These are phyloP conservation scores for Steinernema scapterisci DNA, from an alignment of 2,888 invertebrate genomes.

Conservation along the genomic window DNA sequence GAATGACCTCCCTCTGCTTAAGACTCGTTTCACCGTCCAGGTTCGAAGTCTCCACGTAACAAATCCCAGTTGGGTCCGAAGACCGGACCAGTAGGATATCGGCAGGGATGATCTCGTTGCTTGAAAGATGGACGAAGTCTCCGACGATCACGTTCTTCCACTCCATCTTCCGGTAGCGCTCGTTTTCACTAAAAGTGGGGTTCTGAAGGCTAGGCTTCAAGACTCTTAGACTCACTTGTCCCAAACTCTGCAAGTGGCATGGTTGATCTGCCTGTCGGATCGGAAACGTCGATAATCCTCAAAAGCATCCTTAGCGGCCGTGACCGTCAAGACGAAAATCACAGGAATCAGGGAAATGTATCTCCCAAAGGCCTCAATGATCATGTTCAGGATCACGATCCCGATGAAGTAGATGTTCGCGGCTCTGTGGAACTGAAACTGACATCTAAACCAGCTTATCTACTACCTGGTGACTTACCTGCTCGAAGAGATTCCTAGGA, in stretches of 20 bases:
- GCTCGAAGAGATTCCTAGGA: constrained; percentile 90
- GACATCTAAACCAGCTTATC: too few species aligned
- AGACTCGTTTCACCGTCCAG: constrained; percentile 94
- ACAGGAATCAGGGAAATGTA: constrained; percentile 79
- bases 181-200: constrained; percentile 29
- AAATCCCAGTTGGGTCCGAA: constrained; percentile 84
- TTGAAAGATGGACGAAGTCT: constrained; percentile 89
- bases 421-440: constrained; percentile 85
- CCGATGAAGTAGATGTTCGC: constrained; percentile 97
- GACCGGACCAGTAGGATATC: constrained; percentile 84
- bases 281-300: constrained; percentile 87
- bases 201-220: too few species aligned
- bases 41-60: constrained; percentile 93
- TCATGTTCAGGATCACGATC: constrained; percentile 92
- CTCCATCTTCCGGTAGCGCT: constrained; percentile 75
- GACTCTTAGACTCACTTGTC: constrained; percentile 40
- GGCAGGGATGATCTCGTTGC: constrained; percentile 94
- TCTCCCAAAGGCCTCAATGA: constrained; percentile 72
- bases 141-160: constrained; percentile 91
- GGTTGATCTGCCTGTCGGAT: constrained; percentile 90
- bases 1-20: constrained; percentile 85
- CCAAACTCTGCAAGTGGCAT: constrained; percentile 85
- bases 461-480: constrained; percentile 68
- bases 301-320: constrained; percentile 95
- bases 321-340: constrained; percentile 88